Percentiles rank a stretch among this genome's conserved stretches.
These are phyloP conservation scores for Ophonus ardosiacus DNA, from an alignment of 2,888 invertebrate species.

Conservation along the genomic window DNA sequence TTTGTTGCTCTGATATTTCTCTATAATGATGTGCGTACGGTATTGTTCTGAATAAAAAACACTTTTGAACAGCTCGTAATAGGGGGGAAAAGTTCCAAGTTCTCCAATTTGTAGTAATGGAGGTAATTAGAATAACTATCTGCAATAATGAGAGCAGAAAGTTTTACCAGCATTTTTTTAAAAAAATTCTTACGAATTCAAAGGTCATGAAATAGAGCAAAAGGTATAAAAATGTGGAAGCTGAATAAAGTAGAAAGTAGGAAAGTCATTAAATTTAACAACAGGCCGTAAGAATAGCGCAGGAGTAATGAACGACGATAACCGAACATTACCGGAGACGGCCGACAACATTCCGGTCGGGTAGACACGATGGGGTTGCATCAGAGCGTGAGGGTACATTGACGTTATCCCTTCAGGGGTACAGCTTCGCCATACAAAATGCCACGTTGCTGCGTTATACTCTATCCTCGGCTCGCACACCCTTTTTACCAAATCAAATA, in stretches of 20 bases:
- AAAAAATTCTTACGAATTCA: constrained; percentile 23
- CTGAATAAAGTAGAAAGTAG: constrained; percentile 59
- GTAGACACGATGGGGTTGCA: constrained; percentile 63
- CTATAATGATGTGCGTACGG: neutral
- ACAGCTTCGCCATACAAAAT: constrained; percentile 34
- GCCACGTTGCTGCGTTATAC: neutral
- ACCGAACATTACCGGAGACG: constrained; percentile 60
- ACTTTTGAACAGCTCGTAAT: neutral
- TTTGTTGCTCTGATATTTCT: no score
- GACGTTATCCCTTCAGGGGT: constrained; percentile 59
- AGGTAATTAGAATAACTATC: constrained; percentile 33
- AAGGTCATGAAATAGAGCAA: constrained; percentile 43
- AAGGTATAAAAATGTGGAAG: constrained; percentile 40
- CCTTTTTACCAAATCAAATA: neutral
- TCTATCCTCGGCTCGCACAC: neutral
- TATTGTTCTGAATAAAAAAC: neutral
- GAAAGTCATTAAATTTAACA: constrained; percentile 64
- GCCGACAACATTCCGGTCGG: constrained; percentile 58
- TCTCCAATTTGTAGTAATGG: constrained; percentile 30
- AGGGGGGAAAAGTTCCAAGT: neutral
- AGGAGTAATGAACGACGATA: constrained; percentile 58
- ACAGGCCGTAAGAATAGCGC: constrained; percentile 55
- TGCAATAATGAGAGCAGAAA: constrained; percentile 29
- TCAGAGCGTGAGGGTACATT: constrained; percentile 61
- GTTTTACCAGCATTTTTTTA: constrained; percentile 31